Percentiles rank a stretch among this genome's conserved stretches.
These are phyloP conservation scores for Litocranius walleri DNA, from an alignment of 2,113 vertebrate genomes.

Conservation along the genomic window DNA sequence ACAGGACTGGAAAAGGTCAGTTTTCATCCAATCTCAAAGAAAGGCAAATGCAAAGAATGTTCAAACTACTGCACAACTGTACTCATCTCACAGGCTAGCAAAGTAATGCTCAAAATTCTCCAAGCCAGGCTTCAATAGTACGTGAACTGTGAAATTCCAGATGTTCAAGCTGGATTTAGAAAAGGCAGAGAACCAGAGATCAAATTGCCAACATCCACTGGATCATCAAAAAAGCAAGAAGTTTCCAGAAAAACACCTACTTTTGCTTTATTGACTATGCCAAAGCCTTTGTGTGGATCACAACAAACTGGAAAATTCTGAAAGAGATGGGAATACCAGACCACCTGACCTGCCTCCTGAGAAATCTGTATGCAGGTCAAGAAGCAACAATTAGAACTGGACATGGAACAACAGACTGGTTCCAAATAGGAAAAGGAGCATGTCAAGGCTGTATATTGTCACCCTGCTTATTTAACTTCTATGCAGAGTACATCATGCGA, in stretches of 20 bases:
- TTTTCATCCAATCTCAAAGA: not conserved
- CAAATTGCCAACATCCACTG: not conserved
- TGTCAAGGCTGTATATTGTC: fast-evolving
- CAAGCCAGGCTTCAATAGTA: not conserved
- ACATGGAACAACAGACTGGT: not conserved
- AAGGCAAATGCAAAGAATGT: not conserved
- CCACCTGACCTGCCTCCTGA: not conserved
- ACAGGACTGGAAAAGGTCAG: not conserved
- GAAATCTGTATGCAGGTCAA: not conserved
- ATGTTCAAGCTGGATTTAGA: not conserved
- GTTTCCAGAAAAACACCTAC: not conserved
- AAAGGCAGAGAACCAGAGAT: not conserved
- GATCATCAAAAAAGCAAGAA: not conserved
- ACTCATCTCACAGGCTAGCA: not conserved
- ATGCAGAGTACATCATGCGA: not conserved
- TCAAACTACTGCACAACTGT: not conserved
- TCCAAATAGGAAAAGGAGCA: not conserved
- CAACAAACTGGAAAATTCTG: not conserved
- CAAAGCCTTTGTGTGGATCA: not conserved
- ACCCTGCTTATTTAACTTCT: not conserved
- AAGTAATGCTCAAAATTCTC: not conserved
- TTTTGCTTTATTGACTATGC: not conserved
- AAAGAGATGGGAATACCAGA: not conserved
- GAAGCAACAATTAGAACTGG: not conserved
- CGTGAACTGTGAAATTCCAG: not conserved